These are phyloP conservation scores for Oceanodroma tethys DNA, from an alignment of 2,113 vertebrate genomes.

Conservation along the genomic window DNA sequence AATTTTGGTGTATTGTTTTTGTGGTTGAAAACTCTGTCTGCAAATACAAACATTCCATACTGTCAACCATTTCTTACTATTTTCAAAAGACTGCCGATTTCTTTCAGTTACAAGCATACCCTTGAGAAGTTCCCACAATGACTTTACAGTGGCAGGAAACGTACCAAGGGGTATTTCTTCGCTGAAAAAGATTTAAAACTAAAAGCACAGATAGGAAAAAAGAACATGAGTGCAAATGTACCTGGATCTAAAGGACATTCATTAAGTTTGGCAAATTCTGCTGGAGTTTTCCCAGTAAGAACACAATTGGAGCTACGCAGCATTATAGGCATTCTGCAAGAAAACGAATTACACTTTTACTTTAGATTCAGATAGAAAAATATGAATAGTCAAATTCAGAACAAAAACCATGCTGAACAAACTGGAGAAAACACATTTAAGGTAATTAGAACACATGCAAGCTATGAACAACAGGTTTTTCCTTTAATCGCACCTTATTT, in stretches of 20 bases:
- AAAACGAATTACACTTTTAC: background rate
- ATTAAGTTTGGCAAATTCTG: constrained; percentile 95
- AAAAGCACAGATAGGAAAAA: background rate
- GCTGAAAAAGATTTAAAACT: background rate
- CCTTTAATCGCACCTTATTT: background rate
- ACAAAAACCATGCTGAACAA: background rate
- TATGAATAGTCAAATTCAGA: background rate
- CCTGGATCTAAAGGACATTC: constrained; percentile 98
- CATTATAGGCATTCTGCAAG: constrained; percentile 96
- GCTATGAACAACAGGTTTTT: background rate
- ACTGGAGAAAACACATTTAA: background rate
- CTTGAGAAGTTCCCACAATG: background rate
- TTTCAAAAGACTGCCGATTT: background rate
- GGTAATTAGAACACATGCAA: background rate
- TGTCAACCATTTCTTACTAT: background rate
- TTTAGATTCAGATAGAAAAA: background rate
- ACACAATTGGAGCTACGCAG: constrained; percentile 96
- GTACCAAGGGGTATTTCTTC: background rate
- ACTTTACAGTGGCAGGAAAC: background rate
- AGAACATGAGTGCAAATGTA: background rate
- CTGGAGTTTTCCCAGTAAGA: constrained; percentile 90
- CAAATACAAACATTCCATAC: background rate
- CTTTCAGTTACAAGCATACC: background rate
- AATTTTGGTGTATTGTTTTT: background rate
- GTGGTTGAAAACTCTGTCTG: background rate